These are phyloP conservation scores for Anabacerthia variegaticeps DNA, from an alignment of 2,797 vertebrate genomes.

Conservation along the genomic window DNA sequence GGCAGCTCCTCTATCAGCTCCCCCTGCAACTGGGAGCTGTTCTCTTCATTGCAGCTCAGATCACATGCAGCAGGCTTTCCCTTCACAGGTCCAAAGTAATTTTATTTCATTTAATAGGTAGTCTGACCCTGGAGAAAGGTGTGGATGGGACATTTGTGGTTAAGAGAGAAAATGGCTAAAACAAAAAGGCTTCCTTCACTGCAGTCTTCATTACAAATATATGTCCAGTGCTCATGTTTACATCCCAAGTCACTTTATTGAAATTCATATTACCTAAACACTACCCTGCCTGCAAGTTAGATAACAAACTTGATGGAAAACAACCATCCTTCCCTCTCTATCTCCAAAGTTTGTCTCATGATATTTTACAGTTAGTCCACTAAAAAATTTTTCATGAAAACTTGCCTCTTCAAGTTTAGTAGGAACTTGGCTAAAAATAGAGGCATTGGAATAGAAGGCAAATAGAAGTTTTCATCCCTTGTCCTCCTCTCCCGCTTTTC, in stretches of 20 bases:
- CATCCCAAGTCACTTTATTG: conserved; percentile 31
- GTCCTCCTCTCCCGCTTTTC: neutral
- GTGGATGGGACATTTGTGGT: neutral
- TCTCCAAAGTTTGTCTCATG: neutral
- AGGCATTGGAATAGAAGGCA: neutral
- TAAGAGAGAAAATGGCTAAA: conserved; percentile 24
- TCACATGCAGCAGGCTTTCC: conserved; percentile 52
- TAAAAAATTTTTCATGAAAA: conserved; percentile 24
- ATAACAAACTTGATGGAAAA: conserved; percentile 5
- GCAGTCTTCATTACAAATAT: conserved; percentile 14
- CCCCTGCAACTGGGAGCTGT: neutral
- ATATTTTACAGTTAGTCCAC: conserved; percentile 51
- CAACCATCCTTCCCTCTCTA: neutral
- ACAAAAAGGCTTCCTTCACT: conserved; percentile 31
- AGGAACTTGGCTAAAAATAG: conserved; percentile 41
- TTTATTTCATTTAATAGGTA: neutral
- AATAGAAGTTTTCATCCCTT: neutral
- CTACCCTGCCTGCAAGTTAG: conserved; percentile 41
- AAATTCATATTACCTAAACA: conserved; percentile 38
- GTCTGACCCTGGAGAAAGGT: neutral
- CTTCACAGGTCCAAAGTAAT: neutral
- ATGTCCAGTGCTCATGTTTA: conserved; percentile 14
- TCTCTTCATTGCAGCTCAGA: neutral
- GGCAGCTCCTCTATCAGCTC: neutral
- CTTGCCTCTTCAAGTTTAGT: conserved; percentile 4